These are phyloP conservation scores for Pipistrellus nathusii DNA, from an alignment of 2,797 vertebrate genomes.

Conservation along the genomic window DNA sequence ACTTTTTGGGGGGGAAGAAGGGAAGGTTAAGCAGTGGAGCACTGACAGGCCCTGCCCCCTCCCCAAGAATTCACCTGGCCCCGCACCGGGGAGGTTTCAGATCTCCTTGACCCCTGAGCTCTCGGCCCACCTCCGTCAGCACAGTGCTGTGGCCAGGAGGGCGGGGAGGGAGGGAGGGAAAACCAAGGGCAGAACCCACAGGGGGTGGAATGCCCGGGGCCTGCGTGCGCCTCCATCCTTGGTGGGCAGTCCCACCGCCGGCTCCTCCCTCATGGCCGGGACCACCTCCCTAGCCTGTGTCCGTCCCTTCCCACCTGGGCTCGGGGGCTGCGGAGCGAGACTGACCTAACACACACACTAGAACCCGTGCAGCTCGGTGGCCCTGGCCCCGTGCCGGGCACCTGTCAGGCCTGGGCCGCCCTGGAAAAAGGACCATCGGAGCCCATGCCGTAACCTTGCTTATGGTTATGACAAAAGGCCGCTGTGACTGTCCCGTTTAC, in stretches of 20 bases:
- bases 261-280: accelerated
- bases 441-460: too few relatives aligned
- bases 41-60: too few relatives aligned
- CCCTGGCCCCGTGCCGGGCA: background rate
- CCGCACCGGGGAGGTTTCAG: background rate
- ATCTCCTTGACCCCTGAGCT: background rate
- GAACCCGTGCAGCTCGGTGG: accelerated
- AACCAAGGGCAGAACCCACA: background rate
- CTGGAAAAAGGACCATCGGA: background rate
- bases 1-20: too few relatives aligned
- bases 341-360: background rate
- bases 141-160: background rate
- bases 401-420: background rate
- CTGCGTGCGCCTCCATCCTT: accelerated
- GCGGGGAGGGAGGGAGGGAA: background rate
- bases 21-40: too few relatives aligned
- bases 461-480: too few relatives aligned
- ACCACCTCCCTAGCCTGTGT: background rate
- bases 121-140: accelerated
- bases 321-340: accelerated
- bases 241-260: background rate
- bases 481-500: too few relatives aligned
- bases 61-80: too few relatives aligned
- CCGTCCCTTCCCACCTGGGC: accelerated
- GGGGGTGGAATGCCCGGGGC: accelerated